Percentiles rank a stretch among this genome's conserved stretches.
These are phyloP conservation scores for Lumbricus terrestris DNA, from an alignment of 2,888 invertebrate species.

Conservation along the genomic window DNA sequence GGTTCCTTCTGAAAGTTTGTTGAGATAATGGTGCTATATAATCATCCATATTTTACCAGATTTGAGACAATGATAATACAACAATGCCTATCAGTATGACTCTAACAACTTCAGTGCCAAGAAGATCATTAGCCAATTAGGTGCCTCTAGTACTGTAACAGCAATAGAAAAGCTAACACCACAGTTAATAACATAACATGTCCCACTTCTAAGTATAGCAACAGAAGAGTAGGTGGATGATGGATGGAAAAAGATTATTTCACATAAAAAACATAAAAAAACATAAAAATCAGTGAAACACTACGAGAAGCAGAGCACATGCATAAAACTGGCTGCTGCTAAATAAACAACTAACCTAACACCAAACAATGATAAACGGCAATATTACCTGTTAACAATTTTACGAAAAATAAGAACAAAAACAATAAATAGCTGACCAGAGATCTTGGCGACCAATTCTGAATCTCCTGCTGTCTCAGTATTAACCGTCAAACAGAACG, in stretches of 20 bases:
- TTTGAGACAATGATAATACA: too few relatives aligned
- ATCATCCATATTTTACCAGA: too few relatives aligned
- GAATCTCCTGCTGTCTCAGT: slow-evolving; percentile 3
- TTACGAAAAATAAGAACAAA: neutral
- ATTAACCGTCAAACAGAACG: neutral
- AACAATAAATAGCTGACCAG: neutral
- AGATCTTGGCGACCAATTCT: neutral
- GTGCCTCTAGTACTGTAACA: neutral
- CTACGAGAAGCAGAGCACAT: neutral
- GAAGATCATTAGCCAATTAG: neutral
- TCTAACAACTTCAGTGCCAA: too few relatives aligned
- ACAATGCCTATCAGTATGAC: too few relatives aligned
- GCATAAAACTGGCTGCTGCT: neutral
- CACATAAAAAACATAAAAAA: too few relatives aligned
- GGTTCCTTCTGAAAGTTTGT: too few relatives aligned
- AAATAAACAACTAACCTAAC: too few relatives aligned
- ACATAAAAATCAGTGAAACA: neutral
- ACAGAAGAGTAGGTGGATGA: too few relatives aligned
- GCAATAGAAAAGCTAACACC: neutral
- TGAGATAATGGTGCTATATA: too few relatives aligned
- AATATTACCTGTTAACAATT: neutral
- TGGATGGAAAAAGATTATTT: neutral
- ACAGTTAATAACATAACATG: too few relatives aligned
- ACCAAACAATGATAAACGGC: neutral
- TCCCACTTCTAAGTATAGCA: too few relatives aligned